Evolutionary conservation across 1,140 invertebrate genomes (phyloP).

Genomic region (Diuraphis noxia): DNA sequence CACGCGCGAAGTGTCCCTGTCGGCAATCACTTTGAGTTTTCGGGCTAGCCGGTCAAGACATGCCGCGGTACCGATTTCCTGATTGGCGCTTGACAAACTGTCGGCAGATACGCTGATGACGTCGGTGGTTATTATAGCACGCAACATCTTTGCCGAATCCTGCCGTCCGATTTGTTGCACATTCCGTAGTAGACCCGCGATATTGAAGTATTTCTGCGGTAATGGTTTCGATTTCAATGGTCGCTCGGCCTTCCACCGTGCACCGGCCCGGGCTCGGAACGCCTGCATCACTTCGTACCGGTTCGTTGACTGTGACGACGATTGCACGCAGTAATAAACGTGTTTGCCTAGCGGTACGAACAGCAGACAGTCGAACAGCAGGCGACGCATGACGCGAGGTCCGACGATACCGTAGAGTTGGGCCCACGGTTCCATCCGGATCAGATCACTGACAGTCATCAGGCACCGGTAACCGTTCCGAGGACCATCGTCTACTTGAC

Average conservation of each 20-base stretch:
- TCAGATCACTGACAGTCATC: slow-evolving; percentile 26
- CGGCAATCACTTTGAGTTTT: not conserved
- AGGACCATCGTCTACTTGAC: too few species aligned
- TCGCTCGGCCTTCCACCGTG: not conserved
- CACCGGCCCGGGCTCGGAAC: not conserved
- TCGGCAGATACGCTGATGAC: too few species aligned
- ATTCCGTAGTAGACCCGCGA: not conserved
- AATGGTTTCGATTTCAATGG: too few species aligned
- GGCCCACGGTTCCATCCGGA: not conserved
- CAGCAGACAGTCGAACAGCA: slow-evolving; percentile 16
- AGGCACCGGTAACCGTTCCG: not conserved
- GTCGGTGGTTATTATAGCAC: not conserved
- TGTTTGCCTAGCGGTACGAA: not conserved
- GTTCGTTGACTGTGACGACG: not conserved
- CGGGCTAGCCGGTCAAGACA: not conserved
- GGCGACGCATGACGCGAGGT: not conserved
- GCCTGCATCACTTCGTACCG: slow-evolving; percentile 6
- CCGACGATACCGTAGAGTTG: not conserved
- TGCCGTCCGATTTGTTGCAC: not conserved
- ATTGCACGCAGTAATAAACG: slow-evolving; percentile 9
- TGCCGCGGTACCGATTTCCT: not conserved
- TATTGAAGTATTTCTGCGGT: not conserved
- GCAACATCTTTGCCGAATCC: not conserved
- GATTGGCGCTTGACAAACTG: too few species aligned
- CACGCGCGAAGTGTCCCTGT: not conserved